These are phyloP conservation scores for Helicoverpa assulta DNA, from an alignment of 2,888 invertebrate genomes.

Conservation along the genomic window DNA sequence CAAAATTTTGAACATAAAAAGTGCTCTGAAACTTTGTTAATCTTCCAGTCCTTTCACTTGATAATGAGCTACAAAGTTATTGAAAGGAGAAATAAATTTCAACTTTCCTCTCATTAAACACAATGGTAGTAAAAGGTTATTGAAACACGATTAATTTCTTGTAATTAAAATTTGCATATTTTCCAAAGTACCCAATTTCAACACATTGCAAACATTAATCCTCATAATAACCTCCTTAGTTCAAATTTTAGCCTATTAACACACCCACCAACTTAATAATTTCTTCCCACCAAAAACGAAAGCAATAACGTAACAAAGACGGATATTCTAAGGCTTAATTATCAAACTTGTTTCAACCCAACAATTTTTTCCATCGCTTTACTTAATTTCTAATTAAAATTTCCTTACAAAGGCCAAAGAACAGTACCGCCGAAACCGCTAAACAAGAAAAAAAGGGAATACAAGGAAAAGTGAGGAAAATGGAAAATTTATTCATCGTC, in stretches of 20 bases:
- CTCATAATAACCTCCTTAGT: slow-evolving; percentile 26
- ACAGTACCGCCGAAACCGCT: slow-evolving; percentile 63
- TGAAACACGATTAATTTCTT: slow-evolving; percentile 7
- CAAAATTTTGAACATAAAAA: no score
- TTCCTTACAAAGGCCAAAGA: slow-evolving; percentile 63
- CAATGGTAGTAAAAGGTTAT: neutral
- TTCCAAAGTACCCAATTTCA: neutral
- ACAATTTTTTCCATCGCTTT: slow-evolving; percentile 49
- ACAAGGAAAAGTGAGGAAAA: slow-evolving; percentile 66
- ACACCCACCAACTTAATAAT: slow-evolving; percentile 42
- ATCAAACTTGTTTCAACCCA: slow-evolving; percentile 58
- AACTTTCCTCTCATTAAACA: neutral
- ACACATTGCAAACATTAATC: neutral
- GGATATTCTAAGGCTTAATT: slow-evolving; percentile 48
- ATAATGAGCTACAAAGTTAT: neutral
- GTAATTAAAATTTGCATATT: slow-evolving; percentile 17
- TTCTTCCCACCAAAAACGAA: slow-evolving; percentile 42
- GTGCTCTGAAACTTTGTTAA: no score
- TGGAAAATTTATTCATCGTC: slow-evolving; percentile 79
- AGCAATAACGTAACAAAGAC: slow-evolving; percentile 50
- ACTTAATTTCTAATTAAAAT: slow-evolving; percentile 71
- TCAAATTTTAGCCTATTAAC: slow-evolving; percentile 35
- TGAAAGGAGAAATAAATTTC: neutral
- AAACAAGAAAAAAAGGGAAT: slow-evolving; percentile 63
- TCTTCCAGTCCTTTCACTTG: no score